Evolutionary conservation across 1,140 invertebrate species (phyloP).

Genomic region (Apolygus lucorum): DNA sequence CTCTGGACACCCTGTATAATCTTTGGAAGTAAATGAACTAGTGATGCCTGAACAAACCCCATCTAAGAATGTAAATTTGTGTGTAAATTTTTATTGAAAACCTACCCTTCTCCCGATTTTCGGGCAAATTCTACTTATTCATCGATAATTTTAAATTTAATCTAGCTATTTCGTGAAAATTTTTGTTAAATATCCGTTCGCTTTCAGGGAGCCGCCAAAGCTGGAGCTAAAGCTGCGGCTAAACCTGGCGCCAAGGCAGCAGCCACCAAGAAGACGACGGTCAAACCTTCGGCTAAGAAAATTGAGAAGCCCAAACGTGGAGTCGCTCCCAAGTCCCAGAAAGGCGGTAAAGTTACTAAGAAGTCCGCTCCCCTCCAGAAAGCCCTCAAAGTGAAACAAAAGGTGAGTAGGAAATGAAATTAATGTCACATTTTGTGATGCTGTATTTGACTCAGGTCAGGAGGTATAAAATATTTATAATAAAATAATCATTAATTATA

Average conservation of each 20-base stretch:
- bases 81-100: no score
- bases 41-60: no score
- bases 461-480: no score
- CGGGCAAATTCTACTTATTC: no score
- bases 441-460: not conserved
- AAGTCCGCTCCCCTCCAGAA: slow-evolving; percentile 38
- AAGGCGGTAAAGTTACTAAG: slow-evolving; percentile 35
- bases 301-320: slow-evolving; percentile 34
- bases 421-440: not conserved
- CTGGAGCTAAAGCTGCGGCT: slow-evolving; percentile 45
- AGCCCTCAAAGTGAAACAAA: slow-evolving; percentile 67
- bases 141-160: no score
- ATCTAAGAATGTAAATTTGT: no score
- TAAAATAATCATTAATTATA: no score
- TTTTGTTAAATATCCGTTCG: no score
- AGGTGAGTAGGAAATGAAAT: slow-evolving; percentile 53
- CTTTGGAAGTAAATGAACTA: no score
- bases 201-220: slow-evolving; percentile 44
- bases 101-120: no score
- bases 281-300: slow-evolving; percentile 35
- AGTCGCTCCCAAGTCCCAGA: slow-evolving; percentile 36
- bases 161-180: no score
- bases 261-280: slow-evolving; percentile 40
- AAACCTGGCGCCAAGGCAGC: slow-evolving; percentile 46
- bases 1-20: no score